Evolutionary conservation across 2,888 invertebrate species (phyloP).

Genomic region (Latrodectus elegans): DNA sequence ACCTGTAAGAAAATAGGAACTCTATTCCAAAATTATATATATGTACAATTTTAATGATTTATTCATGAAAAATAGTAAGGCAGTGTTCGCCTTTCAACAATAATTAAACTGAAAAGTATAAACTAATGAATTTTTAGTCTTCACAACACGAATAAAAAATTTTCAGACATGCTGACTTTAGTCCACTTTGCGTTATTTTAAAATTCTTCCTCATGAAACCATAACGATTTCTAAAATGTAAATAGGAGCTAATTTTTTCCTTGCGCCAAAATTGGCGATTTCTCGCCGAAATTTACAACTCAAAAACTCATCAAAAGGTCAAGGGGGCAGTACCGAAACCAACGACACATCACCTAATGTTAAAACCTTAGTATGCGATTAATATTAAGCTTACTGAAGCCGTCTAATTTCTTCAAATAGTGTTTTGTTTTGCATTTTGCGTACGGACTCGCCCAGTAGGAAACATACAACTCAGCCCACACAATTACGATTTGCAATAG

Average conservation of each 20-base stretch:
- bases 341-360: conserved; percentile 19
- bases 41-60: too few relatives aligned
- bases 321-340: conserved; percentile 40
- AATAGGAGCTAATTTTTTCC: neutral
- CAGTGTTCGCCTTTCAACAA: too few relatives aligned
- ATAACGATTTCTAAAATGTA: neutral
- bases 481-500: conserved; percentile 27
- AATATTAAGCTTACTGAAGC: conserved; percentile 13
- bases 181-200: too few relatives aligned
- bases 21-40: too few relatives aligned
- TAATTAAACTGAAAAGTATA: too few relatives aligned
- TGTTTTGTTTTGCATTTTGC: conserved; percentile 15
- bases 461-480: conserved; percentile 24
- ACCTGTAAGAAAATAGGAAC: too few relatives aligned
- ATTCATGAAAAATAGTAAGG: too few relatives aligned
- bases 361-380: conserved; percentile 12
- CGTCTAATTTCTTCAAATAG: conserved; percentile 30
- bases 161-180: too few relatives aligned
- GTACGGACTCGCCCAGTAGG: conserved; percentile 9
- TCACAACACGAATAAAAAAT: too few relatives aligned
- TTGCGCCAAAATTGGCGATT: neutral
- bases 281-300: conserved; percentile 29
- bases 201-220: too few relatives aligned
- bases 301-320: conserved; percentile 26
- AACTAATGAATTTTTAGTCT: too few relatives aligned